These are phyloP conservation scores for Zaprionus gabonicus DNA, from an alignment of 1,140 invertebrate genomes.

Conservation along the genomic window DNA sequence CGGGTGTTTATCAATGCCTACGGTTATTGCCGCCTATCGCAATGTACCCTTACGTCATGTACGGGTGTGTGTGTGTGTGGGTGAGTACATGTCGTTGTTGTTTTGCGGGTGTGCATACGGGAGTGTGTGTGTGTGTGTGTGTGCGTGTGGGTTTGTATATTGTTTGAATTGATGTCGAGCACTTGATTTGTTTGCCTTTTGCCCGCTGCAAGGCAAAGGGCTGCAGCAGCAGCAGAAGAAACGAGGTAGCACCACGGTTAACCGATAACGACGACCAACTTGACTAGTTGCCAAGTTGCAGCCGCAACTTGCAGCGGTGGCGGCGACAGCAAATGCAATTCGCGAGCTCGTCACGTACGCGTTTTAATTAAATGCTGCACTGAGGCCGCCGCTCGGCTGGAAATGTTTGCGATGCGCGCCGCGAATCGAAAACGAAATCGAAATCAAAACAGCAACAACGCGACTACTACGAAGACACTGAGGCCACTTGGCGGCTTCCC, in stretches of 20 bases:
- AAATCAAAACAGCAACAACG: conserved; percentile 47
- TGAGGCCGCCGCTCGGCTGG: not conserved
- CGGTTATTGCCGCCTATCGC: conserved; percentile 47
- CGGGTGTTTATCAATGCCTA: conserved; percentile 54
- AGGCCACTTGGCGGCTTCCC: conserved; percentile 61
- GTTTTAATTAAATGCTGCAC: conserved; percentile 56
- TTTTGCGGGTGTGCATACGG: conserved; percentile 7
- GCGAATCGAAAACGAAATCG: conserved; percentile 45
- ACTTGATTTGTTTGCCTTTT: conserved; percentile 43
- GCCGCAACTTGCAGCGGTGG: not conserved
- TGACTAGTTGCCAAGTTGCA: conserved; percentile 29
- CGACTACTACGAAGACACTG: conserved; percentile 17
- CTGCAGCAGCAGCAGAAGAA: not conserved
- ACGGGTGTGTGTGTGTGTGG: conserved; percentile 15
- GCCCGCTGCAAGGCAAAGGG: conserved; percentile 1
- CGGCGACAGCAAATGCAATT: not conserved
- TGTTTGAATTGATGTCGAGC: conserved; percentile 31
- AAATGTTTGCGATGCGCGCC: conserved; percentile 25
- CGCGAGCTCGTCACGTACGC: conserved; percentile 50
- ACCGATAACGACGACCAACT: conserved; percentile 10
- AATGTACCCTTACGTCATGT: conserved; percentile 39
- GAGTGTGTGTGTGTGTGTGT: conserved; percentile 1
- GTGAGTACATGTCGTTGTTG: conserved; percentile 1
- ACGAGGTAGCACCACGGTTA: conserved; percentile 5
- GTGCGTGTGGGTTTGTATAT: conserved; percentile 18